These are phyloP conservation scores for Liasis olivaceus DNA, from an alignment of 2,797 vertebrate species.

Conservation along the genomic window DNA sequence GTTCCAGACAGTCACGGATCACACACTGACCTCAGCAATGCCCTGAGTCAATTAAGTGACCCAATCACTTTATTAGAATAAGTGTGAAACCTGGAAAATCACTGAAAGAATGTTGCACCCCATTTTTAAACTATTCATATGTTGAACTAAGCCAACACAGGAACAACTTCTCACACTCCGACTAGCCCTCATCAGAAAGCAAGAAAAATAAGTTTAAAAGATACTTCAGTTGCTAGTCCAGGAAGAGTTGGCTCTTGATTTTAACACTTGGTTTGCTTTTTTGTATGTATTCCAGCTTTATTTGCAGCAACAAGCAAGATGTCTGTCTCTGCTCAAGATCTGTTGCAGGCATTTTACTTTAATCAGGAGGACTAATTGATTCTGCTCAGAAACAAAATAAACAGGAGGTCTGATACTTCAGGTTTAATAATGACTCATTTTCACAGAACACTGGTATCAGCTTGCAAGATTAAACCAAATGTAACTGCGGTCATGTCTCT, in stretches of 20 bases:
- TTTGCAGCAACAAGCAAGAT: not conserved
- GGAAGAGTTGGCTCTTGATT: not conserved
- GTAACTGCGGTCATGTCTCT: not conserved
- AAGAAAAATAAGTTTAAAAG: not conserved
- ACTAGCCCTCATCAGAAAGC: not conserved
- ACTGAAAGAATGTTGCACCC: not conserved
- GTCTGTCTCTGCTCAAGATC: not conserved
- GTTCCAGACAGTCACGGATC: not conserved
- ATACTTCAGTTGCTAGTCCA: not conserved
- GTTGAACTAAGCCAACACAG: not conserved
- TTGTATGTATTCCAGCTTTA: not conserved
- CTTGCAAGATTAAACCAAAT: not conserved
- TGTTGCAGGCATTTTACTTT: not conserved
- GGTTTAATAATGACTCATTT: not conserved
- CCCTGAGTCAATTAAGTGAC: not conserved
- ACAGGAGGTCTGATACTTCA: not conserved
- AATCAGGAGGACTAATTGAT: constrained; percentile 23
- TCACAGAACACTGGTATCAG: not conserved
- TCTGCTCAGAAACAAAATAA: not conserved
- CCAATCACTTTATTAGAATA: not conserved
- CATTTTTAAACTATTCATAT: not conserved
- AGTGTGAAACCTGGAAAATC: not conserved
- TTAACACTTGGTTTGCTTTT: not conserved
- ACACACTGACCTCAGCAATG: not conserved
- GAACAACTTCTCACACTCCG: not conserved